A percentile compares a stretch with the other conserved stretches of the same genome.
Conservation (phyloP, 1,140 invertebrate species). For the Rhopalosiphum padi region DNA sequence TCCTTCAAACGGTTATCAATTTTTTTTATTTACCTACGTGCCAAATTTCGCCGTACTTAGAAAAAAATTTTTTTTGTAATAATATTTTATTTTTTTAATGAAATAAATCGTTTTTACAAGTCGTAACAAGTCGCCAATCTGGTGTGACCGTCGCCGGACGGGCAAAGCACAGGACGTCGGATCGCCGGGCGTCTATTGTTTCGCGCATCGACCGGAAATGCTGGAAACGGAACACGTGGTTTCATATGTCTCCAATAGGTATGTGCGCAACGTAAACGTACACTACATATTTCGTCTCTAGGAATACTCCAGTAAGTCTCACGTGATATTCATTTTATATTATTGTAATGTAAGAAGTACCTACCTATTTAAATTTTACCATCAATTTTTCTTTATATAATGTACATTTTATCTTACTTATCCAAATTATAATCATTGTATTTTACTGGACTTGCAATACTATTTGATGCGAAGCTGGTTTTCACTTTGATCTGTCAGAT, state of each 20-base stretch:
- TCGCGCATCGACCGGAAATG: slow-evolving; percentile 31
- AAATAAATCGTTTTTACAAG: not conserved
- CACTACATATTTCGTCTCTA: not conserved
- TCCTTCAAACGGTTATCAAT: not conserved
- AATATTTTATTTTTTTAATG: not conserved
- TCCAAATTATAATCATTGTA: not conserved
- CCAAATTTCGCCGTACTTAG: not conserved
- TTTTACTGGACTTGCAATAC: not conserved
- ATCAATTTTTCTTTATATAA: not conserved
- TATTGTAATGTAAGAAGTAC: not conserved
- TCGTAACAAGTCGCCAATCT: not conserved
- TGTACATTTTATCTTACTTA: not conserved
- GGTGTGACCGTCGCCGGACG: too few relatives aligned
- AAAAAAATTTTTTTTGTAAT: not conserved
- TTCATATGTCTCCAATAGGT: not conserved
- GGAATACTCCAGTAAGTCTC: not conserved
- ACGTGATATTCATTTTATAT: not conserved
- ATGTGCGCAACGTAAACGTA: not conserved
- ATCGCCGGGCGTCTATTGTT: not conserved
- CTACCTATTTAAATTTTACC: not conserved
- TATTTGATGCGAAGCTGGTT: slow-evolving; percentile 58
- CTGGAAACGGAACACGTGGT: slow-evolving; percentile 50
- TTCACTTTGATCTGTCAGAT: slow-evolving; percentile 59
- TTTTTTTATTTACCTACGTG: not conserved
- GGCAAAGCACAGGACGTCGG: not conserved